Percentiles rank a stretch among this genome's conserved stretches.
Evolutionary conservation across 2,888 invertebrate genomes (phyloP).

Genomic region (Hemicrepidius hirtus): DNA sequence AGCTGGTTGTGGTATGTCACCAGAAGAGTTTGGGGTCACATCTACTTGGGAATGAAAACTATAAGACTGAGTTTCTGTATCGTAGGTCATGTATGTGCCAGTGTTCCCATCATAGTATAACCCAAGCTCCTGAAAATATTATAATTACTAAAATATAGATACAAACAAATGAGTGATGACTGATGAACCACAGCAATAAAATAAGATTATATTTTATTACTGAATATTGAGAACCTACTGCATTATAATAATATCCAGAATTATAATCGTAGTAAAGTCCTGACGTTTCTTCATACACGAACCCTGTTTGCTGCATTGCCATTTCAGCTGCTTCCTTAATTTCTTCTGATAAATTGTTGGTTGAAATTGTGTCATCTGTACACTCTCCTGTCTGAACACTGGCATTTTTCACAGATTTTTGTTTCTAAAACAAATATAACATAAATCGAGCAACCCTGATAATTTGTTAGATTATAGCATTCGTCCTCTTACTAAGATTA

Average conservation of each 20-base stretch:
- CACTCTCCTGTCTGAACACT: constrained; percentile 60
- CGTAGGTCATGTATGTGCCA: constrained; percentile 89
- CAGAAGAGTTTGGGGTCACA: constrained; percentile 58
- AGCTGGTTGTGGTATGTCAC: constrained; percentile 59
- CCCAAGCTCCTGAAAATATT: constrained; percentile 81
- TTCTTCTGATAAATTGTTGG: constrained; percentile 80
- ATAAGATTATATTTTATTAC: background rate
- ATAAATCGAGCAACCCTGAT: background rate
- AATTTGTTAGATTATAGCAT: background rate
- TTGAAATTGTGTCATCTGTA: constrained; percentile 38
- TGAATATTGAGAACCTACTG: constrained; percentile 77
- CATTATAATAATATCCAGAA: constrained; percentile 93
- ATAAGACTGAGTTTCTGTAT: constrained; percentile 83
- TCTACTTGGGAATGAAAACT: constrained; percentile 87
- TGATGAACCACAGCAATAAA: background rate
- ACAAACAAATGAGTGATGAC: too few relatives aligned
- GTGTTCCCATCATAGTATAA: constrained; percentile 92
- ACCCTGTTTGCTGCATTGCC: constrained; percentile 83
- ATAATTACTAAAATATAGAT: background rate
- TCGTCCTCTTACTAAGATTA: too few relatives aligned
- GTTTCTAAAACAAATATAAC: constrained; percentile 47
- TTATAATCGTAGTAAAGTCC: constrained; percentile 93
- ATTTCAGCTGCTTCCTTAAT: constrained; percentile 86
- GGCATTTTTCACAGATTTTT: constrained; percentile 60
- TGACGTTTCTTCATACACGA: constrained; percentile 90